phyloP scores from a whole-genome alignment of 2,888 invertebrate genomes.

The Hydropsyche betteni region DNA sequence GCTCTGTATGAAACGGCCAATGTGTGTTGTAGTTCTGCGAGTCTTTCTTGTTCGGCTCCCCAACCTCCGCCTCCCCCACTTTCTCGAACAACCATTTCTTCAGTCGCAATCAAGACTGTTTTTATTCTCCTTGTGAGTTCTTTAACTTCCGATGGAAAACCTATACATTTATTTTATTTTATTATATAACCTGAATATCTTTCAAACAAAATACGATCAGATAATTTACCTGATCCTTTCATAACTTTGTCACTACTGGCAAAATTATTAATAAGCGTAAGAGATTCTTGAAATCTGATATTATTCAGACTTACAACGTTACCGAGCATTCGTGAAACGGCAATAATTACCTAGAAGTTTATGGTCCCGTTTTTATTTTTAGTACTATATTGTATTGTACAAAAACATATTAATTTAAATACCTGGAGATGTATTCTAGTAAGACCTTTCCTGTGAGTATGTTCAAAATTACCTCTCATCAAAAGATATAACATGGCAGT shows the following conservation, averaged over 20 bases:
- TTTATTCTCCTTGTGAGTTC: constrained; percentile 92
- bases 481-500: constrained; percentile 90
- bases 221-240: constrained; percentile 81
- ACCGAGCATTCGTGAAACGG: constrained; percentile 92
- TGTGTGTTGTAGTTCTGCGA: constrained; percentile 90
- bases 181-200: background rate
- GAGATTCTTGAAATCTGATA: constrained; percentile 92
- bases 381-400: constrained; percentile 19
- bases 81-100: constrained; percentile 89
- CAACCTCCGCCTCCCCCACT: constrained; percentile 87
- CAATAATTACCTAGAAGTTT: constrained; percentile 83
- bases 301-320: constrained; percentile 91
- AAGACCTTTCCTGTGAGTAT: constrained; percentile 81
- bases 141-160: constrained; percentile 89
- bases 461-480: constrained; percentile 95
- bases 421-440: constrained; percentile 91
- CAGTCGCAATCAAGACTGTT: constrained; percentile 94
- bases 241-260: constrained; percentile 93
- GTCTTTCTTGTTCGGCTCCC: constrained; percentile 90
- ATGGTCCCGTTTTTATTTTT: background rate
- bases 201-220: background rate
- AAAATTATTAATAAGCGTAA: constrained; percentile 92
- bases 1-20: constrained; percentile 93
- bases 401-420: constrained; percentile 17
- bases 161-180: constrained; percentile 57